Evolutionary conservation across 2,888 invertebrate species (phyloP).

Genomic region (Odontothrips loti): DNA sequence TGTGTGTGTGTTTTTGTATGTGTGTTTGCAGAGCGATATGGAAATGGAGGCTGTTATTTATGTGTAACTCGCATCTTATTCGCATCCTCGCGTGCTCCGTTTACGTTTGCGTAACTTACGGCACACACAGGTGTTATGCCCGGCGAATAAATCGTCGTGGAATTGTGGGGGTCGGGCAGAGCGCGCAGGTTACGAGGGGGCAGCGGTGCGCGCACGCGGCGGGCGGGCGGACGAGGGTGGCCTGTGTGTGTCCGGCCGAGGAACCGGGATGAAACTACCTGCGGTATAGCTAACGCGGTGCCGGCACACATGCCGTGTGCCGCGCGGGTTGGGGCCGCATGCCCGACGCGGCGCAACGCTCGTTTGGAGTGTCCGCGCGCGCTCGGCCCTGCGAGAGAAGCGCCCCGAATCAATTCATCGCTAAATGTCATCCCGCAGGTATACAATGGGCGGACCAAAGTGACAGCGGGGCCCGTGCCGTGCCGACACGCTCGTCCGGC

Average conservation of each 20-base stretch:
- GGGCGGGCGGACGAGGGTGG: not conserved
- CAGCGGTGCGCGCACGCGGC: not conserved
- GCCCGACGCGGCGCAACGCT: not conserved
- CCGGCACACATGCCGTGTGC: not conserved
- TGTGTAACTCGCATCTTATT: conserved; percentile 12
- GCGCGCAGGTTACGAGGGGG: not conserved
- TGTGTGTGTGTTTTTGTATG: too few relatives aligned
- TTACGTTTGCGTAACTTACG: conserved; percentile 11
- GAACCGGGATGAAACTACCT: too few relatives aligned
- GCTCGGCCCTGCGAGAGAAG: too few relatives aligned
- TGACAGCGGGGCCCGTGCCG: too few relatives aligned
- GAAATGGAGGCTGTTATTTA: not conserved
- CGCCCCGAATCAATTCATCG: too few relatives aligned
- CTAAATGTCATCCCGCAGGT: too few relatives aligned
- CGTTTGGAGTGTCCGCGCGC: too few relatives aligned
- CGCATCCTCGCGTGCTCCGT: not conserved
- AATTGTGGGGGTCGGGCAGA: not conserved
- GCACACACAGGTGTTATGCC: conserved; percentile 2
- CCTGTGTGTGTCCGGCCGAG: too few relatives aligned
- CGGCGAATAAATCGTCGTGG: not conserved
- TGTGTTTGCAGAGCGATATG: not conserved
- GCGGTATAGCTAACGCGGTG: too few relatives aligned
- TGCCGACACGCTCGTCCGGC: too few relatives aligned
- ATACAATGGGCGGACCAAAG: too few relatives aligned
- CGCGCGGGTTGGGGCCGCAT: not conserved